These are phyloP conservation scores for Gila orcuttii DNA, from an alignment of 2,113 vertebrate genomes.

Conservation along the genomic window DNA sequence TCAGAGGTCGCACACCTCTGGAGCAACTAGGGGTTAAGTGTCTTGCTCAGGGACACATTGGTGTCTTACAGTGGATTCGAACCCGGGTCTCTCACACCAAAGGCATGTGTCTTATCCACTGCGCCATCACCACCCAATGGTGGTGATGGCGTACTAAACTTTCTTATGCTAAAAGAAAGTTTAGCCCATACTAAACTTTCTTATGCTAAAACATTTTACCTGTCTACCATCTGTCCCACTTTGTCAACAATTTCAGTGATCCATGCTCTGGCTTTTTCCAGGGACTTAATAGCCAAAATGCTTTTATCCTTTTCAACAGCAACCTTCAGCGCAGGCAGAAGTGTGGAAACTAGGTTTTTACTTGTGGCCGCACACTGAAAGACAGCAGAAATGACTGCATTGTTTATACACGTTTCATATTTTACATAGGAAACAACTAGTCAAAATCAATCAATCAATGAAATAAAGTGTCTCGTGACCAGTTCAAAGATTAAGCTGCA, in stretches of 20 bases:
- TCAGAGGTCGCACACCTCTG: too few relatives aligned
- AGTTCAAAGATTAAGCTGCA: too few relatives aligned
- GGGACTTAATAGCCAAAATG: not conserved
- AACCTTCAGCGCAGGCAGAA: not conserved
- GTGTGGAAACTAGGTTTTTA: not conserved
- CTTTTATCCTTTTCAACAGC: conserved; percentile 14
- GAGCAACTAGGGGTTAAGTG: too few relatives aligned
- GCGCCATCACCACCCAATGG: too few relatives aligned
- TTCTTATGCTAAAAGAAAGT: too few relatives aligned
- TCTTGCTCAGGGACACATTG: too few relatives aligned
- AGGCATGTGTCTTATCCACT: too few relatives aligned
- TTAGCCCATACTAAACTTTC: too few relatives aligned
- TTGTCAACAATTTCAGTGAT: conserved; percentile 19
- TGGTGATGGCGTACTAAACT: too few relatives aligned
- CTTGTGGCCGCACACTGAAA: conserved; percentile 33
- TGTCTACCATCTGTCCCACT: not conserved
- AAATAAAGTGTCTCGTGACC: too few relatives aligned
- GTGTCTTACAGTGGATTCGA: too few relatives aligned
- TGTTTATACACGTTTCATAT: not conserved
- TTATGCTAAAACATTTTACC: not conserved
- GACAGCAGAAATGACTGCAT: not conserved
- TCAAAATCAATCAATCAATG: not conserved
- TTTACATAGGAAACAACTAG: not conserved
- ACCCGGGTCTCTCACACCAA: too few relatives aligned
- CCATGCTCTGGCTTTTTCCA: conserved; percentile 29